These are phyloP conservation scores for Hiodon tergisus DNA, from an alignment of 2,113 vertebrate species.

Conservation along the genomic window DNA sequence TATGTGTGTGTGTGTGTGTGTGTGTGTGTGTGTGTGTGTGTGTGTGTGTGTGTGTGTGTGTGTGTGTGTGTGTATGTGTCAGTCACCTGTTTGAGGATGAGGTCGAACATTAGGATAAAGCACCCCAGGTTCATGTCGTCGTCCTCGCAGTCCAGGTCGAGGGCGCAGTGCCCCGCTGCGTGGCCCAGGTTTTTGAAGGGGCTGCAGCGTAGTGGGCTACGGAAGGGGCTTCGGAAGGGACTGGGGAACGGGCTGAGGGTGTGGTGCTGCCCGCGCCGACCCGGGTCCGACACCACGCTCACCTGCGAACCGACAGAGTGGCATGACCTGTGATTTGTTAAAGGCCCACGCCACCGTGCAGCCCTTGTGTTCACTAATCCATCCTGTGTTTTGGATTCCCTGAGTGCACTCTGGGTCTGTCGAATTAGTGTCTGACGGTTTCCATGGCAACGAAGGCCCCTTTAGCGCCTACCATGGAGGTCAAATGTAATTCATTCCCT, in stretches of 20 bases:
- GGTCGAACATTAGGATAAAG: conserved; percentile 99
- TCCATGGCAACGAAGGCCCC: conserved; percentile 49
- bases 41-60: too few relatives aligned
- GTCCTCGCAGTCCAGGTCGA: conserved; percentile 92
- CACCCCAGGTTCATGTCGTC: conserved; percentile 98
- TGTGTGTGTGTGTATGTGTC: too few relatives aligned
- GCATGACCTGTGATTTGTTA: not conserved
- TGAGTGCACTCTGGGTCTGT: conserved; percentile 31
- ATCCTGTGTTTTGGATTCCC: too few relatives aligned
- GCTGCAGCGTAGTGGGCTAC: conserved; percentile 81
- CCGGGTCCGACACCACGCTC: conserved; percentile 92
- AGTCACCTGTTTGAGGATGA: conserved; percentile 93
- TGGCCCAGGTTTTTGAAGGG: conserved; percentile 94
- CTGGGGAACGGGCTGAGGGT: conserved; percentile 92
- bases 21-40: too few relatives aligned
- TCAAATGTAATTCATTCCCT: conserved; percentile 11
- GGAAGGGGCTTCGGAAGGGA: conserved; percentile 91
- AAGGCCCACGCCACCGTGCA: not conserved
- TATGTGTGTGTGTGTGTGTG: too few relatives aligned
- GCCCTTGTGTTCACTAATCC: not conserved
- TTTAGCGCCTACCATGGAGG: conserved; percentile 31
- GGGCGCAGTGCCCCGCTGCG: conserved; percentile 71
- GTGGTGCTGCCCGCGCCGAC: conserved; percentile 82
- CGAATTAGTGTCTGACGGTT: conserved; percentile 54
- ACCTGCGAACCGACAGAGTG: conserved; percentile 62